Conservation (phyloP, 2,113 vertebrate genomes). For the Gnathonemus echidnorhynchus region DNA sequence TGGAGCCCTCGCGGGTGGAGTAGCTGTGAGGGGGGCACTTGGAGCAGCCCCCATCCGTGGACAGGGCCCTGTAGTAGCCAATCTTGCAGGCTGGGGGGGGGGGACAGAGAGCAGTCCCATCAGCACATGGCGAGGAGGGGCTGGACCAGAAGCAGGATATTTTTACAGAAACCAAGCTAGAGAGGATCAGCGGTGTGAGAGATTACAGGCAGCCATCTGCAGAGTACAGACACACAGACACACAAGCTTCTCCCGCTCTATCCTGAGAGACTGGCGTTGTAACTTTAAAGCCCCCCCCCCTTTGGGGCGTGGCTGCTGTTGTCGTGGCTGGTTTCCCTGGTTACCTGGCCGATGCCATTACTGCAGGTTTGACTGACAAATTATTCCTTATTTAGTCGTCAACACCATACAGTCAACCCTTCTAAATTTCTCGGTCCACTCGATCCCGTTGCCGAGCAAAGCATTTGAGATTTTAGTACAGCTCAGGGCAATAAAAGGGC, state of each 20-base stretch:
- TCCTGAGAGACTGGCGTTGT: background rate
- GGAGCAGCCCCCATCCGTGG: slow-evolving; percentile 77
- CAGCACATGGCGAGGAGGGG: background rate
- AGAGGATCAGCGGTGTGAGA: background rate
- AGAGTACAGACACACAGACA: background rate
- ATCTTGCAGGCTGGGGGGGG: slow-evolving; percentile 81
- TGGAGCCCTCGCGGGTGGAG: slow-evolving; percentile 86
- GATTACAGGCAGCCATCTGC: background rate
- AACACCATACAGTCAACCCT: slow-evolving; percentile 33
- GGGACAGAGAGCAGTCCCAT: background rate
- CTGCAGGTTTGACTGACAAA: slow-evolving; percentile 60
- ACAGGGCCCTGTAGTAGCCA: slow-evolving; percentile 89
- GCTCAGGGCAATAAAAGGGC: background rate
- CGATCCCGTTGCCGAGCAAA: background rate
- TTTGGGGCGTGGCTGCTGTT: background rate
- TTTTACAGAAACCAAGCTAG: slow-evolving; percentile 17
- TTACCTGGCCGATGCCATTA: slow-evolving; percentile 52
- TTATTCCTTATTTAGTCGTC: slow-evolving; percentile 47
- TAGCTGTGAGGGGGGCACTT: slow-evolving; percentile 94
- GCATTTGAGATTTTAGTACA: background rate
- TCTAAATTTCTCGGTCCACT: background rate
- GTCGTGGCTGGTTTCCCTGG: slow-evolving; percentile 8
- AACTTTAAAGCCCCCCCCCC: slow-evolving; percentile 2
- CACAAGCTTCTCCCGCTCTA: slow-evolving; percentile 2
- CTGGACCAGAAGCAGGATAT: background rate